Base-by-base conservation (phyloP, 2,797 vertebrate species). In the Myotis findleyi region DNA sequence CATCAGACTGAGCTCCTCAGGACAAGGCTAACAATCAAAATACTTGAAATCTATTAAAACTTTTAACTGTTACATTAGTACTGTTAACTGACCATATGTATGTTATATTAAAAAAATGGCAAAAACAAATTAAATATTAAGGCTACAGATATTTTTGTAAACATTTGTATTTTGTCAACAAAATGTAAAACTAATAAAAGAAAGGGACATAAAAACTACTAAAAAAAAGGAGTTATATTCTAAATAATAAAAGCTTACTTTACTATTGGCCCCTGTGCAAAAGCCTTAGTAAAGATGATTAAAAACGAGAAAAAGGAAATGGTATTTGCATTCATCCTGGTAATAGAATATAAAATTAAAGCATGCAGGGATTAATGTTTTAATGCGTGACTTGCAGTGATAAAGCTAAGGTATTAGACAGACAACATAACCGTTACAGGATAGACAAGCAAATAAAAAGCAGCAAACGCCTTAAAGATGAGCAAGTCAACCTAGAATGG, bases 291-390 rank as follows among this genome's bases (percentile, higher is more conserved):
- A 96, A 98, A 98, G 97, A 98, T 97, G 97, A 98, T 98, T 98
- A 98, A 98, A 98, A 98, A 96, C 81, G 72, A 98, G 97, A 97
- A 97, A 98, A 98, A 97, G 91, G 97, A 98, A 98, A 97, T 89
- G 94, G 97, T 97, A 97, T 98, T 98, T 98, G 98, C 98, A 98
- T 98, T 98, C 98, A 98, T 98, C 98, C 97, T 98, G 97, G 98
- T 98, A 98, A 98, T 98, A 98, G 98, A 98, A 98, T 98, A 98
- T 98, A 98, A 98, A 98, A 98, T 98, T 98, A 98, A 98, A 98
- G 98, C 98, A 98, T 98, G 98, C 97, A 98, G 95, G 98, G 98
- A 98, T 98, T 98, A 98, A 98, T 98, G 98, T 98, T 98, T 98
- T 98, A 98, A 98, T 98, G 98, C 98, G 98, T 98, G 98, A 98